Evolutionary conservation across 2,113 vertebrate genomes (phyloP).

Genomic region (Dipodomys stephensi): DNA sequence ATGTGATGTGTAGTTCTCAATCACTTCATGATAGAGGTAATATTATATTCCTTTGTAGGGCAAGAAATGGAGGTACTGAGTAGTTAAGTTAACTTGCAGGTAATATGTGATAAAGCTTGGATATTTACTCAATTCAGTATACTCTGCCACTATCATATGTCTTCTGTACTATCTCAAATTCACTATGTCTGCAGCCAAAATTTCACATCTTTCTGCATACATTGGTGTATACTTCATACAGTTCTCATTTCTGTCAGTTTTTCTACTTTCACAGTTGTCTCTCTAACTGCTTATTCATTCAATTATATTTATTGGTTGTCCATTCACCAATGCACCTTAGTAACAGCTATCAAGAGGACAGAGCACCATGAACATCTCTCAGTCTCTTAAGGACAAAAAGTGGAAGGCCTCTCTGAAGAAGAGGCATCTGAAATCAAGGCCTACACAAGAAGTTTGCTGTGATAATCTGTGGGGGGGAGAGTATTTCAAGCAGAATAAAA

Average conservation of each 20-base stretch:
- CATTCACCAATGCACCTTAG: not conserved
- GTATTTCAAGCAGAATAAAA: not conserved
- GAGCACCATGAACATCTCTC: not conserved
- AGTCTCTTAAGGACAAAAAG: not conserved
- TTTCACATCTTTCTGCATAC: not conserved
- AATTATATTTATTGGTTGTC: not conserved
- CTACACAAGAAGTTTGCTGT: not conserved
- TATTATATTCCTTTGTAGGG: not conserved
- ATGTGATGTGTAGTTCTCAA: not conserved
- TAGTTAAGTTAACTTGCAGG: not conserved
- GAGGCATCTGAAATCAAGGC: not conserved
- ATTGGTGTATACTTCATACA: not conserved
- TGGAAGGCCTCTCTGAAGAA: not conserved
- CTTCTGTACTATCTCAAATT: not conserved
- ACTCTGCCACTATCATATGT: not conserved
- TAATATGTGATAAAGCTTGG: no score
- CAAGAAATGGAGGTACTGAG: not conserved
- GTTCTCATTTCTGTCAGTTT: not conserved
- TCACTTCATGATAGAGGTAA: not conserved
- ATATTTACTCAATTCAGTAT: not conserved
- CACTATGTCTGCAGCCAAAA: not conserved
- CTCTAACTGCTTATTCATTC: not conserved
- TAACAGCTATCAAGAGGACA: not conserved
- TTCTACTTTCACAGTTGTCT: conserved; percentile 15
- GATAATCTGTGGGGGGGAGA: not conserved